These are phyloP conservation scores for Timema podura DNA, from an alignment of 2,888 invertebrate genomes.

Conservation along the genomic window DNA sequence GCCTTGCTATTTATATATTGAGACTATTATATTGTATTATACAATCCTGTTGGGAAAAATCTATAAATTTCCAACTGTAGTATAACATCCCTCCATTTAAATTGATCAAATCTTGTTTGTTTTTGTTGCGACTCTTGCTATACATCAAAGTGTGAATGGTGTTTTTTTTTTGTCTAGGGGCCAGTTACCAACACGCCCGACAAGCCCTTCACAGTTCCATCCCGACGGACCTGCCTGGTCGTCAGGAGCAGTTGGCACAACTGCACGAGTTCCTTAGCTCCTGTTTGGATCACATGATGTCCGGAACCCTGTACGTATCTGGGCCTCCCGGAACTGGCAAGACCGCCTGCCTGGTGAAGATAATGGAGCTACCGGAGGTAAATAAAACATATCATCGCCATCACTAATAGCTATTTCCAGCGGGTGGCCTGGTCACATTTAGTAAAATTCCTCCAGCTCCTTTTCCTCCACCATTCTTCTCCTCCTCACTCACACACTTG, in stretches of 20 bases:
- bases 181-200: constrained; percentile 40
- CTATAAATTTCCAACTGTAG: too few relatives aligned
- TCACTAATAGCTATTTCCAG: neutral
- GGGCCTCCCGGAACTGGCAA: constrained; percentile 98
- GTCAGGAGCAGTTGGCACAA: constrained; percentile 70
- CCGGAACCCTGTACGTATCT: constrained; percentile 87
- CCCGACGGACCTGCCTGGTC: constrained; percentile 60
- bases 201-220: constrained; percentile 51
- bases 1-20: too few relatives aligned
- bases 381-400: constrained; percentile 24
- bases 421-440: neutral
- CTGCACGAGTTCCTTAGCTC: constrained; percentile 64
- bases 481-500: too few relatives aligned
- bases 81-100: too few relatives aligned
- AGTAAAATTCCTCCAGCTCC: neutral
- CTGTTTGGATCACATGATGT: constrained; percentile 59
- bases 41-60: too few relatives aligned
- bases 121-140: too few relatives aligned
- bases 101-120: too few relatives aligned
- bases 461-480: neutral
- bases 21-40: too few relatives aligned
- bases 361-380: constrained; percentile 64
- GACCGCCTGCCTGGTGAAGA: constrained; percentile 78
- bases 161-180: constrained; percentile 13
- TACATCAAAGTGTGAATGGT: neutral